Percentiles rank a stretch among this genome's conserved stretches.
Conservation (phyloP, 2,113 vertebrate genomes). For the Myocastor coypus region DNA sequence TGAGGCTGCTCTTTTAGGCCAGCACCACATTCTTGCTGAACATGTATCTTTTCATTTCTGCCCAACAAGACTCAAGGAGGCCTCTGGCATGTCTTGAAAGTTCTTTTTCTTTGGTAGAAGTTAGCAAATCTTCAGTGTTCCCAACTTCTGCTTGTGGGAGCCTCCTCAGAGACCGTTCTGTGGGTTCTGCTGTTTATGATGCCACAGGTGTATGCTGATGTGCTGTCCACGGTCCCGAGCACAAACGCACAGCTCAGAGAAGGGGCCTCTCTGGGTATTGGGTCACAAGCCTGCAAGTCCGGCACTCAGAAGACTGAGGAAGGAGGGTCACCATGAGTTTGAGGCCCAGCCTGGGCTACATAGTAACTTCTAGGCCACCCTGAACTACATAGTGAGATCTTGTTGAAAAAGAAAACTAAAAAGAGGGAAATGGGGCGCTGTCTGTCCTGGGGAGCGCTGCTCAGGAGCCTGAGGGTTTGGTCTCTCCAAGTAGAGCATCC, state of each 20-base stretch:
- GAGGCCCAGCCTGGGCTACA: background rate
- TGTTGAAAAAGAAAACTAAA: background rate
- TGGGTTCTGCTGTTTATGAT: background rate
- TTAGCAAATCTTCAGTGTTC: background rate
- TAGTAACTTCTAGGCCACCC: background rate
- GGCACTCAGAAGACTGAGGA: background rate
- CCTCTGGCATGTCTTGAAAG: background rate
- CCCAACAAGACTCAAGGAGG: background rate
- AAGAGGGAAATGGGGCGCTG: background rate
- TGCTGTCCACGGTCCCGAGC: background rate
- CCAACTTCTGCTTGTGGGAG: background rate
- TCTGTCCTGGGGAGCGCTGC: background rate
- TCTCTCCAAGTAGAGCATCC: background rate
- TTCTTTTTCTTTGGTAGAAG: background rate
- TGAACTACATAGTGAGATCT: background rate
- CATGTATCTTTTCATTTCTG: background rate
- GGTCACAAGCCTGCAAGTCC: background rate
- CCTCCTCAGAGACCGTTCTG: background rate
- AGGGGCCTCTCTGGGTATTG: background rate
- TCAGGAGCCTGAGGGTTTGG: background rate
- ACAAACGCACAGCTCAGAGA: background rate
- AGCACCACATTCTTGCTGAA: background rate
- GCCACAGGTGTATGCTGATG: too few species aligned
- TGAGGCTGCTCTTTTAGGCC: background rate
- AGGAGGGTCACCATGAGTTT: background rate